Base-by-base conservation (phyloP, 2,113 vertebrate genomes). In the Xiphophorus maculatus region DNA sequence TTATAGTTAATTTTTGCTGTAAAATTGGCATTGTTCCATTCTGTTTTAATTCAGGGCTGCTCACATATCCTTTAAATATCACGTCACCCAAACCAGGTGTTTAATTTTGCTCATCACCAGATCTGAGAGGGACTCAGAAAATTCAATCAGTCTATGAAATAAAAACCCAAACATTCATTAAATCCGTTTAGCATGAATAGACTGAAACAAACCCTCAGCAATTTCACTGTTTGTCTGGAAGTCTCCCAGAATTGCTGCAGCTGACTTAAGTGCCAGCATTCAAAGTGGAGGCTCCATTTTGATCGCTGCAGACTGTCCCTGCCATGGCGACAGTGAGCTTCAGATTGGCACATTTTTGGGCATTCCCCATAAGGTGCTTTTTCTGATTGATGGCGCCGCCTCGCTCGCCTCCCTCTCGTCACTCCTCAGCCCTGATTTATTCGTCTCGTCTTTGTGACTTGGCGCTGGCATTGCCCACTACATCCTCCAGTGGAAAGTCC, bases 381-480 rank as follows among this genome's bases (percentile, higher is more conserved):
- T 80, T 72, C 89, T 94, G 93, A 94, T 92, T 92, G 89, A 94
- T 92, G 88, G 91, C 73, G 27, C 86, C 42, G 84, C 79, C 85
- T 78, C 65, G 12, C 44, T 64, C 85, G 58, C 88, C 89, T 73
- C 88, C 90, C 85, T 85, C 90, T 71, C 88, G 66, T 86, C 77
- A 62, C 78, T 84, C 73, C 84, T 89, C 83, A 72, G 72, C 63
- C 79, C 84, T 92, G 90, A 93, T 93, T 93, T 93, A 93, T 92
- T 89, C 78, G 75, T 90, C 90, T 89, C 37, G 84, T 90, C 89
- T 90, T 89, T 90, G 88, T 87, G 90, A 89, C 87, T 93, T 94
- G 93, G 93, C 93, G 90, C 85, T 76, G 88, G 81, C 84, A 66
- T n/a, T 91, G 88, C 90, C 89, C 89, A 85, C 85, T 86, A 84